Base-by-base conservation (phyloP, 2,113 vertebrate genomes). In the Galeopterus variegatus region DNA sequence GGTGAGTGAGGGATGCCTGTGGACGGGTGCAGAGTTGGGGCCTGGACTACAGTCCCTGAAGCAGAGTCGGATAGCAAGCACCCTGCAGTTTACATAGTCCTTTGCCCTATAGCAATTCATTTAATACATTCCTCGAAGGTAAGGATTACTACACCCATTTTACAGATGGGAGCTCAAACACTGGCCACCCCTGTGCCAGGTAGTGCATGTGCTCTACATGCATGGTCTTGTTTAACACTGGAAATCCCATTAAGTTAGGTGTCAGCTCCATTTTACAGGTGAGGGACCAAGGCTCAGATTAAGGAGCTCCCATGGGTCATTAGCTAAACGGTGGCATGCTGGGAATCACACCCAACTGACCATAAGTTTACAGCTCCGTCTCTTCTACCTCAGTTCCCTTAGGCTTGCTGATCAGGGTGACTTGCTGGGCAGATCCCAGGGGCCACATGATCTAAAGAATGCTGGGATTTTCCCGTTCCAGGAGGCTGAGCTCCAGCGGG, bases 401-500 rank as follows among this genome's bases (percentile, higher is more conserved):
- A 4, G 70, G 33, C 23, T 21, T 19, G 67, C 88, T 92, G 56
- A 64, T 54, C 21, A 45, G 79, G 45, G 80, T n/a, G 58, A 67
- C 31, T 75, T 23, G 18, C 73, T 58, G 60, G 82, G 15, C 64
- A 72, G 13, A 64, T 83, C 9, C 36, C 31, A 41, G 72, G 24
- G 87, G n/a, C 85, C 85, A 14, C 2, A 0, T 2, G 17, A 10
- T 48, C 19, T 48, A 67, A 81, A 93, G 45, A 31, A 31, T 2
- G 9, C 72, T 14, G 14, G 28, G 0, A 54, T 48, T 87, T 23
- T 31, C 6, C 45, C 5, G 9, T 70, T 50, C 50, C 87, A 99
- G 99, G 99, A 99, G 85, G 98, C 99, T 0, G 99, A 99, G 98
- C 98, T 99, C 19, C 79, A 96, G 72, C 98, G 99, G 4, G 97